Evolutionary conservation across 2,113 vertebrate genomes (phyloP), one percentile per base, ranked within the genome.

Genomic region (Pluvialis apricaria): DNA sequence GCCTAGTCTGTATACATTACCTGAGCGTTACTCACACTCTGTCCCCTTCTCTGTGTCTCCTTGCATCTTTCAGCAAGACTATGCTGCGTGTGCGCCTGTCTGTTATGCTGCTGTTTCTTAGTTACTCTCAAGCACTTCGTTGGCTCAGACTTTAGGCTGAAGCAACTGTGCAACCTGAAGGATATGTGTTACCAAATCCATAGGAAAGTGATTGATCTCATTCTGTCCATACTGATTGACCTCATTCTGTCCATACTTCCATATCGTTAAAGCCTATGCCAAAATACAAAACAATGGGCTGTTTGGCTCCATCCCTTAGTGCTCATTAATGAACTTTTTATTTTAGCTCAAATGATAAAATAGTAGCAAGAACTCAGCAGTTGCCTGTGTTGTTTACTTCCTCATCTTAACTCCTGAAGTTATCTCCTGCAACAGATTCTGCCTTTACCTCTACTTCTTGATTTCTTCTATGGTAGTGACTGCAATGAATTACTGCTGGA

Each of bases 71-170:
- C 72, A 81, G 79, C 20, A 55, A 32, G 57, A 14, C 76, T 69
- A 31, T 40, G 52, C 66, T 88, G 65, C 0, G 0, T 22, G 36
- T 85, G 31, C 3, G 6, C 1, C 1, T 10, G 6, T 49, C 38
- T 73, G 29, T 62, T 66, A 6, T 0, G 7, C 7, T 57, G 31
- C 68, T 73, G 28, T 65, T 73, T 54, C 60, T 87, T 86, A 51
- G 49, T 86, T 85, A 83, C 71, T 72, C 36, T 77, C 57, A 54
- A 77, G 45, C 15, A 21, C 66, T 88, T 88, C 82, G 36, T 40
- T 77, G 44, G 26, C 79, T 80, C 13, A 71, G 47, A 28, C 22
- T 84, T 78, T 1, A 54, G 32, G 16, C 29, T 58, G 61, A 82
- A 65, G 29, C 2, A 4, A 31, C 47, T 40, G 21, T 52, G 65